Evolutionary conservation across 2,797 vertebrate genomes (phyloP), one percentile per base, ranked within the genome.

Genomic region (Myripristis murdjan): DNA sequence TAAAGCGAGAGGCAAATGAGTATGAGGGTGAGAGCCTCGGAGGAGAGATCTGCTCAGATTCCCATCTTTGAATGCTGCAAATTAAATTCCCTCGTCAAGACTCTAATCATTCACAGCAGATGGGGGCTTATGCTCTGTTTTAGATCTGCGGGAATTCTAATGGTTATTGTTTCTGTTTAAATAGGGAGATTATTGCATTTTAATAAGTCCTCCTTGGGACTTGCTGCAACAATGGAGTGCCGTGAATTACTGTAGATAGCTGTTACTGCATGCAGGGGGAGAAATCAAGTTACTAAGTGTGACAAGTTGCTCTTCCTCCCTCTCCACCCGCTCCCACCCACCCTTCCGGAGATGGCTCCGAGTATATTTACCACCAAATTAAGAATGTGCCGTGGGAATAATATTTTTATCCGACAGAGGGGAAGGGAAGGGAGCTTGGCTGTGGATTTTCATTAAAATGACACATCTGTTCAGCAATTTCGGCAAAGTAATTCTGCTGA

Each of bases 381-480:
- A 98, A 97, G 96, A 97, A 96, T 96, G 96, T 97, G 96, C 97
- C 94, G 82, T 94, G 96, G 97, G 97, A 97, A 98, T 98, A 97
- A 98, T 98, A 97, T 97, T 98, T 98, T 96, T 95, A 97, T 96
- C 96, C 95, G 95, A 95, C 96, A 94, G 95, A 95, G 96, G 96
- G 95, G 95, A 91, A 87, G 87, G 86, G 87, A 95, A 95, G 96
- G 94, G 95, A 95, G 96, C 96, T 96, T 97, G 97, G 97, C 96
- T 97, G 96, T 98, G 97, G 97, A 97, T 99, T 98, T 98, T 98
- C 97, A 99, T 99, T 99, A 99, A 99, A 99, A 98, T 98, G 97
- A 99, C 97, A 98, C 97, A 98, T 99, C 98, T 99, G 98, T 97
- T 98, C 97, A 96, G 97, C 97, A 98, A 98, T 99, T 99, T 97